Conservation (phyloP, 92 coral and sea anemone genomes). For the Anthopleura xanthogrammica region DNA sequence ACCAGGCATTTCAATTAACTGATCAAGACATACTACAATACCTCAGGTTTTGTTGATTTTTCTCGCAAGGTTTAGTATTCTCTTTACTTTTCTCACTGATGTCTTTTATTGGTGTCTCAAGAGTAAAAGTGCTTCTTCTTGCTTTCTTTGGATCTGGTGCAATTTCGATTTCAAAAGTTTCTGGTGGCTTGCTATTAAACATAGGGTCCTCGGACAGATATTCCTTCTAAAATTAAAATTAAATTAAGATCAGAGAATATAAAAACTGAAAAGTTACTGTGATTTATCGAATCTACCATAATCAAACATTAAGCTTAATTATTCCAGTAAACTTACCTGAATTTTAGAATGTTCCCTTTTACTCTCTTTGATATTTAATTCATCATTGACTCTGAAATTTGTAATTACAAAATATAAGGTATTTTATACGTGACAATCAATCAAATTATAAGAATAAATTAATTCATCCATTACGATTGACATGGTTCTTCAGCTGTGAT, state of each 20-base stretch:
- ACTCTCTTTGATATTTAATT: no score
- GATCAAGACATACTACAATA: background rate
- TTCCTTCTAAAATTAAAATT: background rate
- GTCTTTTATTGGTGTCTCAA: slow-evolving; percentile 2
- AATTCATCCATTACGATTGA: background rate
- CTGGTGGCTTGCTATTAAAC: slow-evolving; percentile 18
- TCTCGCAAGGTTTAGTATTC: background rate
- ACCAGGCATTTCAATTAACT: no score
- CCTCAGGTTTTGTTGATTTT: background rate
- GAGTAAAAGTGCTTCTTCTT: slow-evolving; percentile 27
- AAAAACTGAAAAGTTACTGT: background rate
- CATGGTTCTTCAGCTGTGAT: background rate
- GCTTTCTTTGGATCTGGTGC: slow-evolving; percentile 26
- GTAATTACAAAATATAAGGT: background rate
- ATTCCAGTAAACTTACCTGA: no score
- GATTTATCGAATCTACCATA: background rate
- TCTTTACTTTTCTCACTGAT: background rate
- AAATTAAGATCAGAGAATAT: background rate
- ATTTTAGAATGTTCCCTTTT: no score
- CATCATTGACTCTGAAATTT: background rate
- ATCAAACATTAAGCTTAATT: no score
- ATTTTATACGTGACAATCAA: background rate
- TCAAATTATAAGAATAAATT: background rate
- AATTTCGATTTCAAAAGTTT: slow-evolving; percentile 22
- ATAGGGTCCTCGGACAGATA: slow-evolving; percentile 1